phyloP scores from a whole-genome alignment of 2,797 vertebrate genomes.

The Artibeus jamaicensis region DNA sequence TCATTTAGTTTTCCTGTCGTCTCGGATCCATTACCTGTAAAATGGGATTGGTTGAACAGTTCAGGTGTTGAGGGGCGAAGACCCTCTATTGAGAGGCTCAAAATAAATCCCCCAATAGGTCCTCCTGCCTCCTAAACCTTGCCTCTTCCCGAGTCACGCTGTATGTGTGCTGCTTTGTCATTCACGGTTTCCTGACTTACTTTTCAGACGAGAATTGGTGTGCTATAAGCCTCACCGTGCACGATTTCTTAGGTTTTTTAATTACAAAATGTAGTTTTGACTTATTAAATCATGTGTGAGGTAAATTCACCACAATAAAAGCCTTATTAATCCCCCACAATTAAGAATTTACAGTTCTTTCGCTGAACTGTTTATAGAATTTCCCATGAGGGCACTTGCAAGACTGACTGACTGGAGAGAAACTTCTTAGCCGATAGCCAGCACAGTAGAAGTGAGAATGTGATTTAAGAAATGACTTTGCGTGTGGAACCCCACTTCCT shows the following conservation, averaged over 20 bases:
- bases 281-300: constrained; percentile 79
- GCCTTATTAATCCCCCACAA: constrained; percentile 72
- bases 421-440: constrained; percentile 55
- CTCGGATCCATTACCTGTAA: background rate
- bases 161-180: constrained; percentile 56
- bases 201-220: constrained; percentile 78
- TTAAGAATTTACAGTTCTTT: constrained; percentile 76
- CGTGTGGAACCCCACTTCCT: constrained; percentile 34
- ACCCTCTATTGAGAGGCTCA: background rate
- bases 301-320: constrained; percentile 74
- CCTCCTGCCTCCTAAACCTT: constrained; percentile 69
- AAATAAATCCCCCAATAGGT: background rate
- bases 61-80: background rate
- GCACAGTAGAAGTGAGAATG: background rate
- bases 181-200: constrained; percentile 78
- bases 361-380: constrained; percentile 71
- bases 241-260: constrained; percentile 80
- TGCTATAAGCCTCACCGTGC: constrained; percentile 76
- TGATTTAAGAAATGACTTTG: constrained; percentile 1
- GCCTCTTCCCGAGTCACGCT: constrained; percentile 57
- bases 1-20: background rate
- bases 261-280: constrained; percentile 80
- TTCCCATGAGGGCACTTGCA: constrained; percentile 65
- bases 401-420: constrained; percentile 53
- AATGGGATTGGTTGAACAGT: background rate